Base-by-base conservation (phyloP, 1,140 invertebrate genomes). In the Lucilia cuprina region DNA sequence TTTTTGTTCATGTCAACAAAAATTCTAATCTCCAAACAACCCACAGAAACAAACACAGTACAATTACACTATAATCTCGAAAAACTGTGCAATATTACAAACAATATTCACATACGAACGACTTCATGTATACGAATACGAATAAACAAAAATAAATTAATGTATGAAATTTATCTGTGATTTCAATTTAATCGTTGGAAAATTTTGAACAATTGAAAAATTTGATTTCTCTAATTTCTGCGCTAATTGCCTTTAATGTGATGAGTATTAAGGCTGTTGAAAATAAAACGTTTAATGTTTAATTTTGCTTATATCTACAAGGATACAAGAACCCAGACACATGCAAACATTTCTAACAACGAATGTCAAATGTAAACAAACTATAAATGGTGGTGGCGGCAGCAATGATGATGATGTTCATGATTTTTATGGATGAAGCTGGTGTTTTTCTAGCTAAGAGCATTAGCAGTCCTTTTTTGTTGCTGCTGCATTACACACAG, bases 121-220 rank as follows among this genome's bases (percentile, higher is more conserved):
- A 10, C 17, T 70, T 0, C 21, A 19, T 70, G 21, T 70, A 12
- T n/a, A 55, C 21, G 5, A 17, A 70, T 70, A n/a, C 65, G 17
- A 41, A 78, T 41, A 78, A 78, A 49, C 34, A 41, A 14, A 60
- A 82, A 65, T 35, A 17, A 65, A 80, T 80, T 80, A 41, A 49
- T 80, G 77, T 30, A 50, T 47, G 47, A 80, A 80, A 80, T 80
- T 75, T 78, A 60, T 78, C 74, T 86, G 86, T 90, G 89, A 90
- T 90, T 90, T 86, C 86, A 86, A 90, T 87, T 88, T 90, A 90
- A 90, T 90, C 88, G 89, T 86, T 85, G 86, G 87, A 88, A 89
- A 88, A 87, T 88, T 85, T 88, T 85, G 87, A 86, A 89, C 87
- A 90, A 87, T 49, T 80, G n/a, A 49, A 80, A 80, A 49, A 50